Evolutionary conservation across 2,888 invertebrate species (phyloP).

Genomic region (Ceriagrion tenellum): DNA sequence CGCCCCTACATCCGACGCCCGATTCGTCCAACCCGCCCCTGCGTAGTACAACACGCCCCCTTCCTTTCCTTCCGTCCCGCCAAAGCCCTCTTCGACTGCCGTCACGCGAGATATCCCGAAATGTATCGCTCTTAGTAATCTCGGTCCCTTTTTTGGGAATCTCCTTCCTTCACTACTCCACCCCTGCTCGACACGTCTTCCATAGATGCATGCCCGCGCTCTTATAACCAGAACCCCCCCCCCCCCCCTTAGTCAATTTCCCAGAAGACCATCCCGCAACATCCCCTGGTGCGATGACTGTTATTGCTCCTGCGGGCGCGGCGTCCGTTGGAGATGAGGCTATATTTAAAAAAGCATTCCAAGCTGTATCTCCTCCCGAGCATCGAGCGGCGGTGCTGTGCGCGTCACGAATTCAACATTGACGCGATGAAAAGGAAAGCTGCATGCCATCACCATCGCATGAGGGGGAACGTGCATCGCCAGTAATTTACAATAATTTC

Average conservation of each 20-base stretch:
- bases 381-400: neutral
- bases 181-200: neutral
- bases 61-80: neutral
- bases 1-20: neutral
- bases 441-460: neutral
- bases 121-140: constrained; percentile 2
- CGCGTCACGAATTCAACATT: neutral
- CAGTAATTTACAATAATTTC: neutral
- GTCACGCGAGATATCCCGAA: neutral
- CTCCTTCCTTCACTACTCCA: neutral
- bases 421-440: neutral
- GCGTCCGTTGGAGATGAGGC: neutral
- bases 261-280: neutral
- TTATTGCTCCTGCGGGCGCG: neutral
- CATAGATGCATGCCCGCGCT: neutral
- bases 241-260: neutral
- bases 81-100: neutral
- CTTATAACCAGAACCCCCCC: neutral
- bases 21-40: neutral
- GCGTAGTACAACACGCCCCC: neutral
- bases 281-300: neutral
- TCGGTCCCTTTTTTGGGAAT: neutral
- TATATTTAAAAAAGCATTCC: neutral
- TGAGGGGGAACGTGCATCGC: neutral
- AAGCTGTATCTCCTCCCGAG: neutral